Evolutionary conservation across 1,140 invertebrate species (phyloP), one percentile per base, ranked within the genome.

Genomic region (Amyelois transitella): DNA sequence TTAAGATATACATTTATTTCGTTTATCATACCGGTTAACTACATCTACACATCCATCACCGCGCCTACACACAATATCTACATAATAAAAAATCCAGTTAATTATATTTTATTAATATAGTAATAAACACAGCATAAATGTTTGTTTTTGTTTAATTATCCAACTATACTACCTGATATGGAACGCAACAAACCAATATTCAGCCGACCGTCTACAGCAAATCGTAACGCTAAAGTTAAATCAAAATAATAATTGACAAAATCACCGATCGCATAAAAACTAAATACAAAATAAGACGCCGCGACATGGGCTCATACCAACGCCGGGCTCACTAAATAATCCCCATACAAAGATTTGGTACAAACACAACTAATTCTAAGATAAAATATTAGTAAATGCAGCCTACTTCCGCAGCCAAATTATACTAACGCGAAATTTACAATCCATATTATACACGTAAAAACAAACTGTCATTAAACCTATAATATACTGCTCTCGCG

Each of bases 311-410:
- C 22, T 24, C n/a, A 38, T 14, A 38, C 32, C 4, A 14, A 14
- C 32, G 32, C 32, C 32, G 32, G 32, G 1, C 32, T 18, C 43
- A 19, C 8, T 19, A 21, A 20, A 3, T 38, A 38, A 56, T 53
- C 58, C 55, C 68, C 66, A 69, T 70, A 72, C 58, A 76, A 66
- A 65, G 62, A 81, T 84, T 86, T 81, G 81, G 80, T 85, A 85
- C 72, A 81, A 82, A 81, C 75, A 71, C n/a, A n/a, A n/a, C 75
- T 85, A 85, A 77, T 47, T 65, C 78, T 81, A 83, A 65, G 58
- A 80, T 84, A 81, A 84, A 79, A 87, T 71, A 86, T 87, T 85
- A 85, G 84, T 87, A 87, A 87, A 87, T 87, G 84, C 84, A 87
- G 75, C 67, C 77, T 81, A 81, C 73, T 64, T 56, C 55, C 43